These are phyloP conservation scores for Apocheima hispidaria DNA, from an alignment of 2,888 invertebrate genomes.

Conservation along the genomic window DNA sequence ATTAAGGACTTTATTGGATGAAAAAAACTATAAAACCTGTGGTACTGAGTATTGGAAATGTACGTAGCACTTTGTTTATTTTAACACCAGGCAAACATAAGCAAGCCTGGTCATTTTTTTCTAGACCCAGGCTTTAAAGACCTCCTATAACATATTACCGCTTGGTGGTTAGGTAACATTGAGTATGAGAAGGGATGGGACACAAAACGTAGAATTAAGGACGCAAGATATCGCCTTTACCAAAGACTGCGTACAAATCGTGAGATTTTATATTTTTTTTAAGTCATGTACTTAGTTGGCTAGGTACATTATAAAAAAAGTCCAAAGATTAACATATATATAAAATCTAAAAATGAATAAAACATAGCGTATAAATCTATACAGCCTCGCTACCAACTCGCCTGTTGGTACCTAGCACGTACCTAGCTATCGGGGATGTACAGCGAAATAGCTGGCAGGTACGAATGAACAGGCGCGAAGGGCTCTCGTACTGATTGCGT, in stretches of 20 bases:
- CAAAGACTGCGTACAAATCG: background rate
- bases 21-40: background rate
- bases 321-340: no score
- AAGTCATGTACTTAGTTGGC: no score
- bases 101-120: slow-evolving; percentile 5
- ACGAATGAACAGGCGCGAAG: no score
- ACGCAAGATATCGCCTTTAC: background rate
- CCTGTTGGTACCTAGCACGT: no score
- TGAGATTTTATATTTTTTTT: no score
- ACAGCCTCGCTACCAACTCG: no score
- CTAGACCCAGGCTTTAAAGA: slow-evolving; percentile 21
- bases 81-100: slow-evolving; percentile 22
- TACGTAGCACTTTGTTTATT: slow-evolving; percentile 18
- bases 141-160: slow-evolving; percentile 18
- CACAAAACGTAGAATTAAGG: background rate
- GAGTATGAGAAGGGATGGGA: background rate
- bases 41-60: background rate
- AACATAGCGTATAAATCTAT: no score
- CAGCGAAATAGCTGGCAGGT: no score
- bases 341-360: no score
- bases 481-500: no score
- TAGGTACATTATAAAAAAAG: no score
- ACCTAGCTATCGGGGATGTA: no score
- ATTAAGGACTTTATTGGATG: background rate
- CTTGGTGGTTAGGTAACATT: slow-evolving; percentile 34